phyloP scores from a whole-genome alignment of 2,797 vertebrate genomes.

The Miichthys miiuy region DNA sequence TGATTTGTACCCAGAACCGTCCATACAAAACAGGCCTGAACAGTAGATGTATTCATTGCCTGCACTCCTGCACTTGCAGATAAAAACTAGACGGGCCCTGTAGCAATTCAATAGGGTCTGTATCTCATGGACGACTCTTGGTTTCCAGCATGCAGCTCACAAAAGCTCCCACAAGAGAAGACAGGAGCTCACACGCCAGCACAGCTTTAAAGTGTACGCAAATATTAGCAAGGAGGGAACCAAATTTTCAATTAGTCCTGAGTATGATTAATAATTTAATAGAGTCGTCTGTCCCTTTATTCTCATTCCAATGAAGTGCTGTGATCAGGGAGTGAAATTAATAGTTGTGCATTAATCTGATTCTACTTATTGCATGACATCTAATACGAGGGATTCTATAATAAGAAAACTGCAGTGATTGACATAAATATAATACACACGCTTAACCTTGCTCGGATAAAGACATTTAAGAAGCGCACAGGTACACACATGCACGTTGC shows the following conservation, averaged over 20 bases:
- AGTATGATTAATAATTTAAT: slow-evolving; percentile 62
- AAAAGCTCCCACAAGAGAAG: neutral
- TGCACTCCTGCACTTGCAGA: slow-evolving; percentile 9
- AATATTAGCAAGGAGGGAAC: slow-evolving; percentile 46
- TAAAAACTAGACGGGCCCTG: neutral
- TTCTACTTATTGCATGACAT: slow-evolving; percentile 42
- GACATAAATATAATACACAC: neutral
- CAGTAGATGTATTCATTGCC: neutral
- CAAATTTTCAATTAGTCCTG: slow-evolving; percentile 52
- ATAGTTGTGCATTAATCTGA: slow-evolving; percentile 46
- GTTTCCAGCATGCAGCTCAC: slow-evolving; percentile 11
- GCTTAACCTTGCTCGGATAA: too few relatives aligned
- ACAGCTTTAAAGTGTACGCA: slow-evolving; percentile 29
- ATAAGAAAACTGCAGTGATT: slow-evolving; percentile 24
- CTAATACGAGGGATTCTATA: slow-evolving; percentile 31
- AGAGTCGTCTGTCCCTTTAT: slow-evolving; percentile 18
- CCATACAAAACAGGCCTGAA: slow-evolving; percentile 12
- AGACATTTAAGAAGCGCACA: too few relatives aligned
- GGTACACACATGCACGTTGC: neutral
- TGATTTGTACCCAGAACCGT: neutral
- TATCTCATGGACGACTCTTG: neutral
- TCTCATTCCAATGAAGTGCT: slow-evolving; percentile 26
- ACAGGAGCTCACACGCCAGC: slow-evolving; percentile 15
- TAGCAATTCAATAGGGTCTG: slow-evolving; percentile 15
- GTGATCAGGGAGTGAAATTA: slow-evolving; percentile 41